Base-by-base conservation (phyloP, 2,888 invertebrate species). In the Xanthia icteritia region DNA sequence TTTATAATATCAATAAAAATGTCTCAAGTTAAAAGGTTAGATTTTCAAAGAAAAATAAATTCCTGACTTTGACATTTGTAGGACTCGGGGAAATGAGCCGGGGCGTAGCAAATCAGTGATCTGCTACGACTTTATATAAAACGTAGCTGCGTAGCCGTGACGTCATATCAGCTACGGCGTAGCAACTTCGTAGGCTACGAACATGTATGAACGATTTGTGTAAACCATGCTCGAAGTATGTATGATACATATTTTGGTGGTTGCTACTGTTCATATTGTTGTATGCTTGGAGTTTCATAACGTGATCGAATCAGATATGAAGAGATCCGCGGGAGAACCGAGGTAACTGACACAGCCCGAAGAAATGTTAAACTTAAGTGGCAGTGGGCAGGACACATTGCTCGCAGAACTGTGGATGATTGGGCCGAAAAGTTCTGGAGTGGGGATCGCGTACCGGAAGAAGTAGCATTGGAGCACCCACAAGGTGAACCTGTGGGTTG, bases 61-160 rank as follows among this genome's bases (percentile, higher is more conserved):
- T 56, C 27, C 68, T 82, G 76, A 4, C 36, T 69, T 66, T 72
- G 83, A 82, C 83, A 72, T 82, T 80, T 64, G 39, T 77, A 68
- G 65, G 58, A 85, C n/a, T 76, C 45, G 77, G 69, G 86, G 77
- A 82, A 77, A 83, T 85, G 86, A 82, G 82, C 17, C 51, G 56
- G 20, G 56, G 51, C 39, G 86, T 82, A 76, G 68, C 45, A 82
- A 76, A 72, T 58, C 51, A 13, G 45, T 65, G 64, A 85, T 76
- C 68, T 72, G 82, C 76, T 82, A 76, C 82, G 69, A 54, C 31
- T 68, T 67, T 58, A 61, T 65, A 61, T 65, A 69, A 36, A 76
- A 45, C 54, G 68, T 72, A 66, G 66, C 27, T 48, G 48, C 31
- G 81, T 74, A 74, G 65, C 67, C 15, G 39, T 75, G 75, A 84